Evolutionary conservation across 2,888 invertebrate genomes (phyloP).

Genomic region (Andrena dorsata): DNA sequence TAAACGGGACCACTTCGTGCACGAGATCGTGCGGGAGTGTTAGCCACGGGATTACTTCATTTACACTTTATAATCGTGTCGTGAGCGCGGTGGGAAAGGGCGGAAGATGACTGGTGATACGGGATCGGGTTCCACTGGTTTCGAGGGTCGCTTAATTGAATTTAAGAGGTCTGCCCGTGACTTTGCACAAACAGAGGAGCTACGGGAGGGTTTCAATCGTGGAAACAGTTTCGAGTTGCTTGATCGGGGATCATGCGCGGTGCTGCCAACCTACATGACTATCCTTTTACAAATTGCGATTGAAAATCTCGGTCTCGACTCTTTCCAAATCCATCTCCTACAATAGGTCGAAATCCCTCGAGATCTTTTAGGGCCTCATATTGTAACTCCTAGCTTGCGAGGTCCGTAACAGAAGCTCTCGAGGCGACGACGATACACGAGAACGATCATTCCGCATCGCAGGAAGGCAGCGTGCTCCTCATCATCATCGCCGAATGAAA

Average conservation of each 20-base stretch:
- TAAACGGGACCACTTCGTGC: neutral
- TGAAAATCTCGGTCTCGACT: neutral
- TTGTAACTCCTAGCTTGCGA: neutral
- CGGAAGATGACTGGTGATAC: conserved; percentile 53
- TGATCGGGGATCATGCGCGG: conserved; percentile 8
- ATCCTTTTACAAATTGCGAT: neutral
- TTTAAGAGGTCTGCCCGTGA: conserved; percentile 54
- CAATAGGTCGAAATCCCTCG: too few relatives aligned
- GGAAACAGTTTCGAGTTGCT: conserved; percentile 23
- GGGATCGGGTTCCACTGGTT: conserved; percentile 54
- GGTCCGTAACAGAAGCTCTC: neutral
- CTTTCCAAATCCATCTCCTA: neutral
- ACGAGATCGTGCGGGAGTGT: neutral
- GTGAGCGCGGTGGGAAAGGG: conserved; percentile 44
- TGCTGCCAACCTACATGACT: neutral
- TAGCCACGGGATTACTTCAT: conserved; percentile 37
- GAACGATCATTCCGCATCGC: conserved; percentile 71
- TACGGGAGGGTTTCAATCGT: conserved; percentile 12
- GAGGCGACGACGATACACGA: conserved; percentile 71
- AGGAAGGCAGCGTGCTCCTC: conserved; percentile 32
- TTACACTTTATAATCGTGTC: conserved; percentile 54
- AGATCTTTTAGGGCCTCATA: too few relatives aligned
- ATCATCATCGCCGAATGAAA: conserved; percentile 48
- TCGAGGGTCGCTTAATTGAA: conserved; percentile 59
- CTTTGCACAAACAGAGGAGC: conserved; percentile 41